Evolutionary conservation across 2,888 invertebrate genomes (phyloP), one percentile per base, ranked within the genome.

Genomic region (Xestia ashworthii): DNA sequence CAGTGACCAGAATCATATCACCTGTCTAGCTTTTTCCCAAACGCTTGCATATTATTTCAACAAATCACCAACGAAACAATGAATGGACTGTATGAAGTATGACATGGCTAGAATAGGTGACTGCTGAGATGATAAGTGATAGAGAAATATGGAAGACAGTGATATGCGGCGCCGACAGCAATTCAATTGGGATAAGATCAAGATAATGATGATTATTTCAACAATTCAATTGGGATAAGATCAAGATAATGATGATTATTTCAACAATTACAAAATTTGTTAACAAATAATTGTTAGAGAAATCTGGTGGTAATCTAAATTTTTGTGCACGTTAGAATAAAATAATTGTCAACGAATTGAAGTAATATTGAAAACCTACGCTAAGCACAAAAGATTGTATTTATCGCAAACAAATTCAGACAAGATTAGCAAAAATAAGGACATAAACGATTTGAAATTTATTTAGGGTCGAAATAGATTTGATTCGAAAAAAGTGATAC

Each of bases 401-500:
- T 19, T 46, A 65, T 75, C 12, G 12, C 32, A 64, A 71, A 55
- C 44, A 55, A 84, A 84, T 60, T 71, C 14, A 69, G 46, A 66
- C 22, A 4, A 55, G 32, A 68, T 67, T 44, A 25, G 16, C 64
- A 41, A 67, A 68, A 62, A 73, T 73, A 68, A 69, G 38, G 19
- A n/a, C 32, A 62, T 53, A 55, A 80, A 62, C 50, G 71, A 65
- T 72, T 75, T n/a, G 22, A 55, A 48, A 74, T 76, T 85, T 67
- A 85, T 66, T 41, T 44, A 76, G 38, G 68, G 55, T 65, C 41
- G 44, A 50, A 81, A 67, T 16, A 14, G 55, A 76, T 19, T 64
- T 58, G 58, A 71, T 60, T 60, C 22, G 50, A 67, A 67, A 74
- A 84, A 50, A 71, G 12, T 44, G 9, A 46, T 70, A 62, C 46